Percentiles rank a stretch among this genome's conserved stretches.
Conservation (phyloP, 2,797 vertebrate genomes). For the Setipinna tenuifilis region DNA sequence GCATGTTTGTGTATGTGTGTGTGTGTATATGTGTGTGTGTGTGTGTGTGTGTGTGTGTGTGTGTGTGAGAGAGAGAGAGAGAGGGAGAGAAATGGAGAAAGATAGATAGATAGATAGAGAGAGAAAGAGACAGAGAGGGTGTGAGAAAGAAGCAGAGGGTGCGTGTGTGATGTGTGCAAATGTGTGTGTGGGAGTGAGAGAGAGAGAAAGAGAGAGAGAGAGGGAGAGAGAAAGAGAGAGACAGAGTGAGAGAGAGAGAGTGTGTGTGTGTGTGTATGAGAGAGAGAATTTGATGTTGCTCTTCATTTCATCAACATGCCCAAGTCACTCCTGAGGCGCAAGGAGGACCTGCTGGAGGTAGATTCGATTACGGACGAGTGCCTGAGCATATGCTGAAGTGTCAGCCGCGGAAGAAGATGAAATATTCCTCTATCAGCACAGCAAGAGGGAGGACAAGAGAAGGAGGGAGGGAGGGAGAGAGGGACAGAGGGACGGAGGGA, state of each 20-base stretch:
- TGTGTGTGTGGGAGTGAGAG: no score
- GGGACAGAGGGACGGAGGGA: not conserved
- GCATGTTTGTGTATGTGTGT: not conserved
- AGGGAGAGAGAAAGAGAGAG: not conserved
- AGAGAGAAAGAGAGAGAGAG: no score
- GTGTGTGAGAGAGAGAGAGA: not conserved
- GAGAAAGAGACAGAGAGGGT: not conserved
- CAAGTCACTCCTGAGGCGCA: not conserved
- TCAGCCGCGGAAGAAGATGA: slow-evolving; percentile 34
- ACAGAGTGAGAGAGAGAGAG: not conserved
- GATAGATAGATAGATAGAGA: not conserved
- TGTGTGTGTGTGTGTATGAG: no score
- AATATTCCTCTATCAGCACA: slow-evolving; percentile 25
- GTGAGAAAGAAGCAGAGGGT: no score
- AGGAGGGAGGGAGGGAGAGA: not conserved
- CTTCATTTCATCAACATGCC: slow-evolving; percentile 35
- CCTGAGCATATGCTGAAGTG: slow-evolving; percentile 37
- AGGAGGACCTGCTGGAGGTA: slow-evolving; percentile 29
- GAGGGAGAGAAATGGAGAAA: not conserved
- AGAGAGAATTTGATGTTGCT: slow-evolving; percentile 34
- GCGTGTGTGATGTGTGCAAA: no score
- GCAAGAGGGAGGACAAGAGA: slow-evolving; percentile 8
- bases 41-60: not conserved
- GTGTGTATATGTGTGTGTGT: no score
- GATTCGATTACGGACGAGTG: slow-evolving; percentile 39